Evolutionary conservation across 64 coral and sea anemone species (phyloP).

Genomic region (Dendronephthya gigantea): DNA sequence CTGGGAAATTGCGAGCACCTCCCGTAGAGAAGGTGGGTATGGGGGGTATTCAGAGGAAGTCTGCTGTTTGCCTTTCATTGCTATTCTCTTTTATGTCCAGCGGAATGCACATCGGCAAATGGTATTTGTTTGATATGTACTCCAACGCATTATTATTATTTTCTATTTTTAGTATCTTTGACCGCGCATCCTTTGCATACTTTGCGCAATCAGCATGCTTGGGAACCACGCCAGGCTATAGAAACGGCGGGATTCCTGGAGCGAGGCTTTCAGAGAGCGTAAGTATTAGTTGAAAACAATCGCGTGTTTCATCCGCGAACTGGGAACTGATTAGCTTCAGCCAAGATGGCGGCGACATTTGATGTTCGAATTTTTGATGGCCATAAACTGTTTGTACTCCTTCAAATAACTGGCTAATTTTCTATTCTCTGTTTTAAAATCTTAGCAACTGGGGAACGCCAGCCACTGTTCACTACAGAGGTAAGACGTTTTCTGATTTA

Average conservation of each 20-base stretch:
- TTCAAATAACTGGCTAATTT: too few relatives aligned
- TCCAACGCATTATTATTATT: too few relatives aligned
- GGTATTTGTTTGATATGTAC: neutral
- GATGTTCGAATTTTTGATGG: too few relatives aligned
- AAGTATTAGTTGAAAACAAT: neutral
- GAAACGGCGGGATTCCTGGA: conserved; percentile 55
- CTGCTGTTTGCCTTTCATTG: too few relatives aligned
- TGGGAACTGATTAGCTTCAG: too few relatives aligned
- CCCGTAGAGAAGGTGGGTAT: neutral
- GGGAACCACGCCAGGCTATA: conserved; percentile 73
- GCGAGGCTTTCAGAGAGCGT: conserved; percentile 85
- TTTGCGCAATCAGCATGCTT: conserved; percentile 44
- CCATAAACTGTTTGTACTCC: too few relatives aligned
- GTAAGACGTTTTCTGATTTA: neutral
- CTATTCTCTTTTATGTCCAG: neutral
- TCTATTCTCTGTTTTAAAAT: too few relatives aligned
- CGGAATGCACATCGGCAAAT: neutral
- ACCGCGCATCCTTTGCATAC: conserved; percentile 40
- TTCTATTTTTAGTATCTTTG: neutral
- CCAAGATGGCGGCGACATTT: too few relatives aligned
- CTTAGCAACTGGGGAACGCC: conserved; percentile 15
- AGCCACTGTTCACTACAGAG: neutral
- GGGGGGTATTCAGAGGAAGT: too few relatives aligned
- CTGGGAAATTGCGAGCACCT: neutral
- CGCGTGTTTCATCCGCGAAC: neutral